Percentiles rank a stretch among this genome's conserved stretches.
These are phyloP conservation scores for Sebastes itinus DNA, from an alignment of 2,797 vertebrate genomes.

Conservation along the genomic window DNA sequence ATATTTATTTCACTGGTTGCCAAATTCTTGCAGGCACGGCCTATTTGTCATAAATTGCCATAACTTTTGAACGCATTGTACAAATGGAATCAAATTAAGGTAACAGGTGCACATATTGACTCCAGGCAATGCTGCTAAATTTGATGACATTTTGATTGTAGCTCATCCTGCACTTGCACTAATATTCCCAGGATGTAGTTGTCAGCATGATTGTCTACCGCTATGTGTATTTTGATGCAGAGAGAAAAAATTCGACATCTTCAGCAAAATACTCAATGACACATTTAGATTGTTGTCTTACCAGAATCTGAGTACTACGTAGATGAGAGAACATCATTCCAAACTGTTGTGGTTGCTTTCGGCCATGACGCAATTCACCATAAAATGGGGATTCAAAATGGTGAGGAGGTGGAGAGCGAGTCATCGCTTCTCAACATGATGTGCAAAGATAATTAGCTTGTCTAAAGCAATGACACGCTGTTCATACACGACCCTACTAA, in stretches of 20 bases:
- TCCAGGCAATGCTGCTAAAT: not conserved
- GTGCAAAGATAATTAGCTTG: conserved; percentile 28
- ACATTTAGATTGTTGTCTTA: not conserved
- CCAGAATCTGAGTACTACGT: not conserved
- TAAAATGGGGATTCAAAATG: not conserved
- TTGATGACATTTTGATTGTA: not conserved
- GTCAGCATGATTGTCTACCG: not conserved
- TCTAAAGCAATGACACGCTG: conserved; percentile 31
- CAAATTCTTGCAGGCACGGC: not conserved
- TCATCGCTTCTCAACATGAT: conserved; percentile 7
- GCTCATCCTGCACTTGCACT: not conserved
- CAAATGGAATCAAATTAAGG: not conserved
- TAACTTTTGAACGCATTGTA: not conserved
- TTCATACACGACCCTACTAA: conserved; percentile 41
- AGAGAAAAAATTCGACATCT: not conserved
- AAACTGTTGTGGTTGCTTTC: too few relatives aligned
- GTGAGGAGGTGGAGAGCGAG: not conserved
- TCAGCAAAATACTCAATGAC: not conserved
- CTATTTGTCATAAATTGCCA: not conserved
- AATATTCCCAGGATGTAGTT: not conserved
- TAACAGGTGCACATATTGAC: not conserved
- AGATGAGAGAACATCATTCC: not conserved
- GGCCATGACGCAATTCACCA: not conserved
- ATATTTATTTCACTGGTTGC: not conserved
- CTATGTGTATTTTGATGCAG: not conserved